Conservation (phyloP, 2,888 invertebrate species). For the Cenopis cana region DNA sequence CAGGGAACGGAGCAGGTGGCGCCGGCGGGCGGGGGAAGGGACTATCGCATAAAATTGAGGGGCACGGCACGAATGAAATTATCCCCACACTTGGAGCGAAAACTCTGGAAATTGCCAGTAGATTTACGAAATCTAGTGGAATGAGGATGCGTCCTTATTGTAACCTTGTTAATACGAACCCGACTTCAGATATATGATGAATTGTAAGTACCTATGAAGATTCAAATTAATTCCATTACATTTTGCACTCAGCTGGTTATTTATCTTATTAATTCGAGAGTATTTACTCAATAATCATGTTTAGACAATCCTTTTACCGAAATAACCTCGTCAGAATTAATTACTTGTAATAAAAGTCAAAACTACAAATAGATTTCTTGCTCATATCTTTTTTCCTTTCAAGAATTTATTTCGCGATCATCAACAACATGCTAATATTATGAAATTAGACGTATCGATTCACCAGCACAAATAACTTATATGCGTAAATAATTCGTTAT, state of each 20-base stretch:
- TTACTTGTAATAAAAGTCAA: background rate
- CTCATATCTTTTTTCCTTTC: slow-evolving; percentile 53
- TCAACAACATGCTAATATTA: slow-evolving; percentile 22
- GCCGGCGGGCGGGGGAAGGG: slow-evolving; percentile 52
- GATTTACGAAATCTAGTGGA: slow-evolving; percentile 22
- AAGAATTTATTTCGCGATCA: slow-evolving; percentile 52
- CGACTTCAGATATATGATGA: background rate
- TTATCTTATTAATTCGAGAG: background rate
- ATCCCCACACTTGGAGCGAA: slow-evolving; percentile 48
- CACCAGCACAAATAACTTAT: slow-evolving; percentile 26
- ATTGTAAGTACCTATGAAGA: background rate
- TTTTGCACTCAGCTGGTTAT: background rate
- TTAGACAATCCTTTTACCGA: no score
- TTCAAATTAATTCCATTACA: background rate
- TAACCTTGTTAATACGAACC: slow-evolving; percentile 1
- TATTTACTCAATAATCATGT: no score
- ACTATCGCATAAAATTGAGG: slow-evolving; percentile 51
- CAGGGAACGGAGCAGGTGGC: slow-evolving; percentile 64
- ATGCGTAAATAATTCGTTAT: slow-evolving; percentile 41
- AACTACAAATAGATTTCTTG: background rate
- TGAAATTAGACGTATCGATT: slow-evolving; percentile 38
- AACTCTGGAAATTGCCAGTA: slow-evolving; percentile 28
- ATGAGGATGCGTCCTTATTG: slow-evolving; percentile 2
- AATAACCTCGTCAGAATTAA: background rate
- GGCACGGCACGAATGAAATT: slow-evolving; percentile 59